Conservation (phyloP, 1,140 invertebrate genomes). For the Phocides pigmalion region DNA sequence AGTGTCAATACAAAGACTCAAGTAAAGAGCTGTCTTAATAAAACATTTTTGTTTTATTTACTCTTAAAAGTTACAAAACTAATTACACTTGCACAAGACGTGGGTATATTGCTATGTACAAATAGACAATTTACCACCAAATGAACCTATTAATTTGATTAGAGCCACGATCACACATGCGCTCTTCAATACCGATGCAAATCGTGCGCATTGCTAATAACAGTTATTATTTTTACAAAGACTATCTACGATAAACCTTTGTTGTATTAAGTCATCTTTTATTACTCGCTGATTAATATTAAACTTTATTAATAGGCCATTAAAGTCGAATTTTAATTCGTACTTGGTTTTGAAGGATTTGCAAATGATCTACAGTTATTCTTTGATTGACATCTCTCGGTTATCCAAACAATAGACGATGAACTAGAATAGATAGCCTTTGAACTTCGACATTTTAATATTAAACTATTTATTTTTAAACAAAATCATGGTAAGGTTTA, state of each 20-base stretch:
- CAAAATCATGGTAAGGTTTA: neutral
- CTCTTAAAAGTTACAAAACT: no score
- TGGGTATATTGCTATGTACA: neutral
- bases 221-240: constrained; percentile 19
- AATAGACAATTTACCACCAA: neutral
- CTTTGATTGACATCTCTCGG: constrained; percentile 20
- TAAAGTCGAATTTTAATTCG: neutral
- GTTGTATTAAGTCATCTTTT: constrained; percentile 9
- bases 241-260: constrained; percentile 2
- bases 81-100: neutral
- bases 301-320: neutral
- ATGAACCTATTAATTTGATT: constrained; percentile 16
- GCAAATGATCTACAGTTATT: constrained; percentile 1
- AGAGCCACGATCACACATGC: constrained; percentile 2
- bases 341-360: neutral
- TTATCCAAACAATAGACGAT: constrained; percentile 15
- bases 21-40: no score
- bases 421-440: constrained; percentile 18
- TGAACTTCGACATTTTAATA: constrained; percentile 24
- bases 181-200: constrained; percentile 11
- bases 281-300: neutral
- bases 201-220: constrained; percentile 11
- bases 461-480: neutral
- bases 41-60: no score
- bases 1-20: no score